Evolutionary conservation across 1,140 invertebrate species (phyloP).

Genomic region (Babylonia areolata): DNA sequence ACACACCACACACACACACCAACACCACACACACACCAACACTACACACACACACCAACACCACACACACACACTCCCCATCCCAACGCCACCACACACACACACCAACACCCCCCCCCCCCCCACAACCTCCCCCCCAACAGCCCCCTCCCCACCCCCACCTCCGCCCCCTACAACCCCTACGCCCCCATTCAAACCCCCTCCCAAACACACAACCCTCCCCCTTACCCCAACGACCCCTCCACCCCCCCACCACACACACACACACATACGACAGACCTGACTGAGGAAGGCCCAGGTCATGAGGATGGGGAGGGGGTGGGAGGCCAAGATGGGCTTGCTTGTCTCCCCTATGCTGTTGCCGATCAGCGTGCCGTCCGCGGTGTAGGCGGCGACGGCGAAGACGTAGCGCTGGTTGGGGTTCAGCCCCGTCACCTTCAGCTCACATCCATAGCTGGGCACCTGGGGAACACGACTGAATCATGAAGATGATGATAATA

Average conservation of each 20-base stretch:
- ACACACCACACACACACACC: conserved; percentile 32
- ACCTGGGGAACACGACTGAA: conserved; percentile 49
- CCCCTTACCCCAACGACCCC: no score
- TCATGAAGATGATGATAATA: no score
- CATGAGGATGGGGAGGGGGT: conserved; percentile 72
- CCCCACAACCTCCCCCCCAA: neutral
- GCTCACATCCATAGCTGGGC: conserved; percentile 61
- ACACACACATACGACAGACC: conserved; percentile 48
- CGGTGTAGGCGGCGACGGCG: conserved; percentile 74
- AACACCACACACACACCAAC: neutral
- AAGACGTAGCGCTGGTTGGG: conserved; percentile 74
- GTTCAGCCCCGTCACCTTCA: conserved; percentile 68
- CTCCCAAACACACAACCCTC: neutral
- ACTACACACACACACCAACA: conserved; percentile 23
- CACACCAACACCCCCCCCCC: neutral
- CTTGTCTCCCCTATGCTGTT: conserved; percentile 72
- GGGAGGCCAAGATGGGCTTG: conserved; percentile 72
- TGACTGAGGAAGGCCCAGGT: conserved; percentile 73
- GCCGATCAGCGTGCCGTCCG: conserved; percentile 73
- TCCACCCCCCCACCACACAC: neutral
- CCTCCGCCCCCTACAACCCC: no score
- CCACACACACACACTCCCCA: neutral
- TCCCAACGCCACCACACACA: neutral
- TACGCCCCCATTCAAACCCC: neutral
- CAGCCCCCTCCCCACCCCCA: no score